Evolutionary conservation across 2,797 vertebrate genomes (phyloP).

Genomic region (Acanthurus leucopareius): DNA sequence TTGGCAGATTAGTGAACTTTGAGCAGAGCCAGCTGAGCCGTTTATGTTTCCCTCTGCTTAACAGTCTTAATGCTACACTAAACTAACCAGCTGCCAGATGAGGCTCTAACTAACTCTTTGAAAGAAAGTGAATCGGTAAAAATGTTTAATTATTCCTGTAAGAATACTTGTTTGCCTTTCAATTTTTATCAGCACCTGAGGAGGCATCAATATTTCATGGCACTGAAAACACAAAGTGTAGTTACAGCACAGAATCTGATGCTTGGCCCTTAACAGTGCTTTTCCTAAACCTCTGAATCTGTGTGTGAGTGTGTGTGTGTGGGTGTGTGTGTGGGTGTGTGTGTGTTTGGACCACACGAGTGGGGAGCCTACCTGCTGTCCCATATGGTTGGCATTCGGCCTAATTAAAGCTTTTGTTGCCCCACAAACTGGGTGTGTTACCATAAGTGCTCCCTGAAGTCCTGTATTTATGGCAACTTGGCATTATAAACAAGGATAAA

Average conservation of each 20-base stretch:
- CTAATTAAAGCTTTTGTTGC: conserved; percentile 82
- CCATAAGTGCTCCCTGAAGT: conserved; percentile 74
- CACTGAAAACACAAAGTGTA: conserved; percentile 18
- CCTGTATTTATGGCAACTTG: conserved; percentile 81
- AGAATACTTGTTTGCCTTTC: conserved; percentile 3
- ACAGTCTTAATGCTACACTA: not conserved
- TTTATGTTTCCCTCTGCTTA: not conserved
- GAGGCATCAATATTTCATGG: conserved; percentile 1
- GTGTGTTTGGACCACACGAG: conserved; percentile 69
- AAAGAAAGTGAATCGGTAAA: not conserved
- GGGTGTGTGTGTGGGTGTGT: conserved; percentile 39
- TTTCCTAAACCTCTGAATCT: conserved; percentile 50
- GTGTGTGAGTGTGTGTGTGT: conserved; percentile 33
- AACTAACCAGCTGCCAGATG: not conserved
- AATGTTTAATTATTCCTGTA: conserved; percentile 1
- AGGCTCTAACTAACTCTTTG: not conserved
- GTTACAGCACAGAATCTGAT: conserved; percentile 27
- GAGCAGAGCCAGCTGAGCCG: not conserved
- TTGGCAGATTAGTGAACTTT: not conserved
- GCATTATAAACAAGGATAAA: conserved; percentile 83
- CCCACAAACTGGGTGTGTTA: conserved; percentile 76
- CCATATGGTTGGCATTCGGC: conserved; percentile 82
- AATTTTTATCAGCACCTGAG: conserved; percentile 11
- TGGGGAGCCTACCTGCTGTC: conserved; percentile 76
- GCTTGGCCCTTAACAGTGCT: conserved; percentile 32